These are phyloP conservation scores for Brenthis hecate DNA, from an alignment of 2,888 invertebrate species.

Conservation along the genomic window DNA sequence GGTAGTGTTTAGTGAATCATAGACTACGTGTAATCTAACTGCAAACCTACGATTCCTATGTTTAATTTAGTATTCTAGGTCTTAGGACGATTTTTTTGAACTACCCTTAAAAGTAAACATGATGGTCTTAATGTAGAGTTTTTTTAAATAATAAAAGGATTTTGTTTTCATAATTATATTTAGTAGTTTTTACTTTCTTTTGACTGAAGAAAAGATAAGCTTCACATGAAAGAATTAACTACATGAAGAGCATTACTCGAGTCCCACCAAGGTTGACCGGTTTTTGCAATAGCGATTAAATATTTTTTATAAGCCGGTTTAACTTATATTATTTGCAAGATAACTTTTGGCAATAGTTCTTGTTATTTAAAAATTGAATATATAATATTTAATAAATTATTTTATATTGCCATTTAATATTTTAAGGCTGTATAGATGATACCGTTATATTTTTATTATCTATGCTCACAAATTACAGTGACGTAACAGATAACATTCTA, in stretches of 20 bases:
- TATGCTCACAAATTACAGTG: not conserved
- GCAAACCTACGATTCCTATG: too few species aligned
- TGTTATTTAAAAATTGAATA: not conserved
- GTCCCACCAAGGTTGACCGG: constrained; percentile 55
- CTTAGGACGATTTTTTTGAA: too few species aligned
- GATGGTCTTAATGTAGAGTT: too few species aligned
- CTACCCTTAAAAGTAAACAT: too few species aligned
- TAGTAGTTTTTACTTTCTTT: constrained; percentile 6
- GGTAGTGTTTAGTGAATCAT: too few species aligned
- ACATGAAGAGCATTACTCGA: constrained; percentile 32
- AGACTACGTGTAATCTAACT: too few species aligned
- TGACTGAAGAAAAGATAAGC: constrained; percentile 2
- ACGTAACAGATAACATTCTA: not conserved
- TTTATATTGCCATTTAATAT: not conserved
- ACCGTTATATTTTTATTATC: constrained; percentile 11
- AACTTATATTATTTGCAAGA: constrained; percentile 13
- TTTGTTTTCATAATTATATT: not conserved
- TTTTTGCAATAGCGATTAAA: constrained; percentile 55
- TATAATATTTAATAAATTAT: too few species aligned
- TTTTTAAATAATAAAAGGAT: too few species aligned
- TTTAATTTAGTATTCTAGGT: too few species aligned
- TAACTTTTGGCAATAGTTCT: not conserved
- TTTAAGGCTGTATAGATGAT: constrained; percentile 5
- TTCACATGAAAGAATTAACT: constrained; percentile 22
- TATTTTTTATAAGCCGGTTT: constrained; percentile 45